Percentiles rank a stretch among this genome's conserved stretches.
These are phyloP conservation scores for Caligus rogercresseyi DNA, from an alignment of 1,140 invertebrate species.

Conservation along the genomic window DNA sequence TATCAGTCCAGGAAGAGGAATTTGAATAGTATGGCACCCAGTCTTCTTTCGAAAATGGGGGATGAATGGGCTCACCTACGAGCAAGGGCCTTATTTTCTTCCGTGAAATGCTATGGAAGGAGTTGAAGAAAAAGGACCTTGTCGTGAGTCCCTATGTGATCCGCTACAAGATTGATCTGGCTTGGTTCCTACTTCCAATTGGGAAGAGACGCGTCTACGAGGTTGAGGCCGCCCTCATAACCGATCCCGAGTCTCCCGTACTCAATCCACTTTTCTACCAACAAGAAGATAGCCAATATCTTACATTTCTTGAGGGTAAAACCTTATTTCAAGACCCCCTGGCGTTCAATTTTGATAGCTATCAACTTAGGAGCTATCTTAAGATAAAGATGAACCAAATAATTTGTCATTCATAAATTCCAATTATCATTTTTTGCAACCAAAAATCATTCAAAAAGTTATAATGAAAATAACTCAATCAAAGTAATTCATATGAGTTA, in stretches of 20 bases:
- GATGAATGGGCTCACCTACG: too few species aligned
- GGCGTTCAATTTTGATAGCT: too few species aligned
- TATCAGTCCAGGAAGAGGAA: too few species aligned
- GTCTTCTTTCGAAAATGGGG: too few species aligned
- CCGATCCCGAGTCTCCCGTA: not conserved
- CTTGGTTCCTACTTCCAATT: not conserved
- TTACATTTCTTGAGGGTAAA: not conserved
- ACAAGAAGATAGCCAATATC: not conserved
- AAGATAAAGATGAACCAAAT: too few species aligned
- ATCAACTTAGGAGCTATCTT: too few species aligned
- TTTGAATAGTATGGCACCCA: too few species aligned
- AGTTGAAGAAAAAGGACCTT: not conserved
- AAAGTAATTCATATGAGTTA: too few species aligned
- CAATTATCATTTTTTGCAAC: too few species aligned
- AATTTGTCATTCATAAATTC: too few species aligned
- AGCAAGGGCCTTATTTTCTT: not conserved
- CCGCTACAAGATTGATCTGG: not conserved
- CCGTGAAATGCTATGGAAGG: not conserved
- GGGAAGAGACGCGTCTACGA: not conserved
- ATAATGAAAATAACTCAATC: too few species aligned
- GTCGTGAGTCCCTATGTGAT: not conserved
- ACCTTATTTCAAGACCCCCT: too few species aligned
- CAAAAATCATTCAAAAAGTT: not conserved
- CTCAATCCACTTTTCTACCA: not conserved
- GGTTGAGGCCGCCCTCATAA: not conserved